These are phyloP conservation scores for Heliconius sara DNA, from an alignment of 2,888 invertebrate species.

Conservation along the genomic window DNA sequence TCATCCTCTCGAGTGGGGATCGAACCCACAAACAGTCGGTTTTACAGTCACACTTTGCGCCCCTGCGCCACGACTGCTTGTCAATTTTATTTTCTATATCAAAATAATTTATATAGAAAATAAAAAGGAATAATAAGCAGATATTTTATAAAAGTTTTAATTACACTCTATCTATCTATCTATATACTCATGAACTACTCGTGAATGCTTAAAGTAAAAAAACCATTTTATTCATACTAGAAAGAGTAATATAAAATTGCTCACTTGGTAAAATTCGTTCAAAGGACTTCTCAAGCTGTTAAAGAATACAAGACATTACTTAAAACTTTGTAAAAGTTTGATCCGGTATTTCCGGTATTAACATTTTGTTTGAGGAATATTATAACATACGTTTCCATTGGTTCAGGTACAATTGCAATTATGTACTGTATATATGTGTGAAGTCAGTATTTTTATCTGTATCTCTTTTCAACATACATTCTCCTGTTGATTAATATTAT, in stretches of 20 bases:
- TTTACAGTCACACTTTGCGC: too few relatives aligned
- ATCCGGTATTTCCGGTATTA: neutral
- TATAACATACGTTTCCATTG: neutral
- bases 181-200: neutral
- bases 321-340: slow-evolving; percentile 9
- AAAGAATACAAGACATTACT: slow-evolving; percentile 12
- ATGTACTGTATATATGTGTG: too few relatives aligned
- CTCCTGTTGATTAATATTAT: too few relatives aligned
- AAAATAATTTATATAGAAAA: neutral
- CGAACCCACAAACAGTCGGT: too few relatives aligned
- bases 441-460: too few relatives aligned
- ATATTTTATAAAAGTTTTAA: neutral
- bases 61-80: too few relatives aligned
- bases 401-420: too few relatives aligned
- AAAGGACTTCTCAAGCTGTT: neutral
- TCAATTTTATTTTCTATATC: neutral
- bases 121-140: neutral
- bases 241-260: slow-evolving; percentile 11
- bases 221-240: neutral
- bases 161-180: too few relatives aligned
- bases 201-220: neutral
- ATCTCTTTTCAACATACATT: too few relatives aligned
- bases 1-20: too few relatives aligned
- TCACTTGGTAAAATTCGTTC: slow-evolving; percentile 6
- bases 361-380: neutral